Evolutionary conservation across 2,888 invertebrate genomes (phyloP), one percentile per base, ranked within the genome.

Genomic region (Lasius fuliginosus): DNA sequence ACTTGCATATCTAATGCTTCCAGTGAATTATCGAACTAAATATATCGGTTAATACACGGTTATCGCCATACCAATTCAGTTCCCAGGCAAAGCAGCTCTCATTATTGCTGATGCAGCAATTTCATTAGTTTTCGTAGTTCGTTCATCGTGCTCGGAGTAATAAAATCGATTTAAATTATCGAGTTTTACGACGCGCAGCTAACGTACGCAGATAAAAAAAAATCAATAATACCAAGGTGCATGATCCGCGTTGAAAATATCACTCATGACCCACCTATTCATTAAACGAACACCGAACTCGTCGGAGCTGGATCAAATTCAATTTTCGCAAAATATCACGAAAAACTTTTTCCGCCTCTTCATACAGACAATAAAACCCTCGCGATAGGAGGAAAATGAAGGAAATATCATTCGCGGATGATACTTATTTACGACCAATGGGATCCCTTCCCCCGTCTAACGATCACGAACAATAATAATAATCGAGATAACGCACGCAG

Each of bases 401-500:
- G 6, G 3, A 58, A 62, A 62, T 49, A 6, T 49, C 27, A n/a
- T 33, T 23, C 18, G 18, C 15, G 30, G n/a, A 33, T 15, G 58
- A 49, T 33, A 23, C 60, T 71, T 60, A 69, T 67, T 68, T 69
- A 18, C 3, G 33, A 4, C 18, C 42, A 15, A n/a, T 36, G 23
- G 4, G 71, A 76, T 58, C 62, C 18, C 12, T 27, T 33, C 65
- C 42, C 73, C 40, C 74, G 71, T 84, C 79, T 84, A 83, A 87
- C 85, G 82, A 81, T 73, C 82, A 84, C 62, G 69, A 76, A 89
- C 88, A 87, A 88, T 91, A 91, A 90, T 89, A 87, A 90, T 91
- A 90, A 89, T 86, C 87, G 87, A 87, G 89, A 91, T 91, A 91
- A 89, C 89, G 88, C 88, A 88, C 81, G 88, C 83, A 84, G 71